Evolutionary conservation across 2,797 vertebrate genomes (phyloP).

Genomic region (Callimico goeldii): DNA sequence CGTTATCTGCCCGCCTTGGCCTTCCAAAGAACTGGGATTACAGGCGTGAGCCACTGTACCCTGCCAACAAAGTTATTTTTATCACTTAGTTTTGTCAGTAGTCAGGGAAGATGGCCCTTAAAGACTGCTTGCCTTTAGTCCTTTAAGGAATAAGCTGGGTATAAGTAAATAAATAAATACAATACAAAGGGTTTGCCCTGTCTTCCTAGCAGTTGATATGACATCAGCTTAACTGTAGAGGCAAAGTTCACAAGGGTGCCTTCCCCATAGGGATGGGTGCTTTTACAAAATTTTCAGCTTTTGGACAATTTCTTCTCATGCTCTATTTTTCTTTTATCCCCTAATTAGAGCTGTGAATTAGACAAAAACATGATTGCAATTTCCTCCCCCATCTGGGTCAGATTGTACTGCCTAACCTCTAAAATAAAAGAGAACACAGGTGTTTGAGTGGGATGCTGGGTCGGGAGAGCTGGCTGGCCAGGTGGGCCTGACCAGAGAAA

Average conservation of each 20-base stretch:
- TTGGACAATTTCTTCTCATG: neutral
- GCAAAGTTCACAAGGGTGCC: neutral
- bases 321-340: slow-evolving; percentile 9
- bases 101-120: neutral
- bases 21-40: no score
- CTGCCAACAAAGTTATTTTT: neutral
- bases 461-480: neutral
- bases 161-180: neutral
- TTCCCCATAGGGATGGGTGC: neutral
- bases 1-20: no score
- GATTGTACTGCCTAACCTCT: neutral
- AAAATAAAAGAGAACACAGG: neutral
- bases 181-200: neutral
- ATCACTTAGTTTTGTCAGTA: neutral
- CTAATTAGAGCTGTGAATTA: slow-evolving; percentile 36
- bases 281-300: neutral
- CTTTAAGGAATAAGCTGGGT: neutral
- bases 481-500: neutral
- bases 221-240: neutral
- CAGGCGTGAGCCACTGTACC: no score
- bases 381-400: neutral
- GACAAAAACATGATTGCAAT: neutral
- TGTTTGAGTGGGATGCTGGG: neutral
- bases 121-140: neutral
- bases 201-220: neutral